Evolutionary conservation across 2,888 invertebrate species (phyloP), one percentile per base, ranked within the genome.

Genomic region (Zele albiditarsus): DNA sequence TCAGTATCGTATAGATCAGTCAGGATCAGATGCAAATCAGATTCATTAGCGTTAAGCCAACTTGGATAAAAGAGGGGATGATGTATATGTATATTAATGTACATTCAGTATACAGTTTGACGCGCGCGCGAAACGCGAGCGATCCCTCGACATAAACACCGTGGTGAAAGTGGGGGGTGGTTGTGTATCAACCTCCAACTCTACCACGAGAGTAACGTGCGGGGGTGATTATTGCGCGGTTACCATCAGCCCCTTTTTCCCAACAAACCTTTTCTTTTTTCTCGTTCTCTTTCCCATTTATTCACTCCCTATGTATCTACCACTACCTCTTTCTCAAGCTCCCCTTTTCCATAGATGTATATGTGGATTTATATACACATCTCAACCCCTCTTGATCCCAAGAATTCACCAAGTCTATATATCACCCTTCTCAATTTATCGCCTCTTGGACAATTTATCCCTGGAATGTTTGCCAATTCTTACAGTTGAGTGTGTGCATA

Each of bases 11-110:
- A 74, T 78, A 83, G 84, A 87, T 87, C 86, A 84, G 82, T 80
- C 76, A 81, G 87, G 88, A 87, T 89, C 87, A 85, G 85, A 89
- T 89, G 89, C 86, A 89, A 89, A 89, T 89, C 84, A 86, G 86
- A 87, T 88, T 88, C 88, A 88, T 89, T 88, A 88, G 84, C 81
- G 85, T 81, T 85, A 83, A 86, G 85, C 85, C 82, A 78, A 75
- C 74, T 31, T 71, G 79, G 79, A 73, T 73, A 33, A 74, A 42
- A 42, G 27, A 31, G 46, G 71, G 58, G 75, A 75, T 73, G 70
- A 69, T 72, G 57, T 58, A 10, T 28, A 28, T 49, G 16, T 57
- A 57, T 49, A 31, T 12, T 38, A 38, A 42, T 16, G 3, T 28
- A n/a, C 57, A 23, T 2, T n/a, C 20, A 20, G 25, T 27, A n/a